Conservation (phyloP, 2,888 invertebrate genomes). For the Petrolisthes cinctipes region DNA sequence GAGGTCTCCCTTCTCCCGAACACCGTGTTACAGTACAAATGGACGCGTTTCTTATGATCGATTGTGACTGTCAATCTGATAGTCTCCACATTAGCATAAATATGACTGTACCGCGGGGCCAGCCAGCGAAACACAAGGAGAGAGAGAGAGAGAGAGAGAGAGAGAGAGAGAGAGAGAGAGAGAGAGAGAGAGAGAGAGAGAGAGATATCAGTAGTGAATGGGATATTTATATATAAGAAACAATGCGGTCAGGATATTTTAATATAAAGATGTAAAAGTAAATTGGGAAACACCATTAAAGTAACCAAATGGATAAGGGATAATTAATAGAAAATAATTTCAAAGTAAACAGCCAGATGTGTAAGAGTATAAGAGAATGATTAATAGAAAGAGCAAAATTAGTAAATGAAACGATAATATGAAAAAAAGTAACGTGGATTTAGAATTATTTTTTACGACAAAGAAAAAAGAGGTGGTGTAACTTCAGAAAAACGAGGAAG, state of each 20-base stretch:
- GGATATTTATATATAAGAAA: background rate
- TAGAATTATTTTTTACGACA: too few relatives aligned
- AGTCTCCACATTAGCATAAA: slow-evolving; percentile 46
- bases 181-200: background rate
- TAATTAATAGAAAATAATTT: background rate
- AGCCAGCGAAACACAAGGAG: background rate
- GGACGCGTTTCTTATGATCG: slow-evolving; percentile 48
- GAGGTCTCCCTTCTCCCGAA: slow-evolving; percentile 16
- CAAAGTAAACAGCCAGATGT: too few relatives aligned
- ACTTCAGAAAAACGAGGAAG: background rate
- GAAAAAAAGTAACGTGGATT: background rate
- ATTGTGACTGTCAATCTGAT: slow-evolving; percentile 51
- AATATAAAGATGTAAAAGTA: too few relatives aligned
- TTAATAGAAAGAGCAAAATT: slow-evolving; percentile 17
- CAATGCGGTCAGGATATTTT: too few relatives aligned
- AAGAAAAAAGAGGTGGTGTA: background rate
- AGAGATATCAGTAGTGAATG: background rate
- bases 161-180: background rate
- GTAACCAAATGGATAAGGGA: background rate
- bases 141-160: slow-evolving; percentile 10
- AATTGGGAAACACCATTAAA: too few relatives aligned
- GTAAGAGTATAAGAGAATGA: background rate
- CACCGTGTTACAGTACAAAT: slow-evolving; percentile 46
- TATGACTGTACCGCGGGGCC: slow-evolving; percentile 34
- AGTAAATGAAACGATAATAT: background rate